Percentiles rank a stretch among this genome's conserved stretches.
phyloP scores from a whole-genome alignment of 1,140 invertebrate species.

The Oncopodura yosiiana region DNA sequence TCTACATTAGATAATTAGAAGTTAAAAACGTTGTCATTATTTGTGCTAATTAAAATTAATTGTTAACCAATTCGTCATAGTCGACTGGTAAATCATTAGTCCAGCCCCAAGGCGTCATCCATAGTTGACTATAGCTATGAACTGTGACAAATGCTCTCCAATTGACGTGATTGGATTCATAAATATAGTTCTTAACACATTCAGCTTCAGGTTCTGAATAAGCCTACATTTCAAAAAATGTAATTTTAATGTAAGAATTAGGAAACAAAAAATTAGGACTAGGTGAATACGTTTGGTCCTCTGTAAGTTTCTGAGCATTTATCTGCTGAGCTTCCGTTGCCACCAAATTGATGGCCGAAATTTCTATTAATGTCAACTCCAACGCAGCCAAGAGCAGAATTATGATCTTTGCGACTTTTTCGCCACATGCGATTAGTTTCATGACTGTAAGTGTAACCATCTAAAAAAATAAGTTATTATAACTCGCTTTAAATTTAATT shows the following conservation, averaged over 20 bases:
- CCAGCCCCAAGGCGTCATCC: slow-evolving; percentile 41
- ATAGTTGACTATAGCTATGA: slow-evolving; percentile 33
- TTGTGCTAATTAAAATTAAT: no score
- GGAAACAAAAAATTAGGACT: no score
- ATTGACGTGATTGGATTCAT: background rate
- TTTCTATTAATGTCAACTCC: slow-evolving; percentile 37
- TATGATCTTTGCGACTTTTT: slow-evolving; percentile 20
- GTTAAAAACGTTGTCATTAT: background rate
- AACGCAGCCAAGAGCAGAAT: slow-evolving; percentile 3
- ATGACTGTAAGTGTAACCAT: slow-evolving; percentile 43
- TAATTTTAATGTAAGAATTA: no score
- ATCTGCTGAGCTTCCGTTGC: slow-evolving; percentile 57
- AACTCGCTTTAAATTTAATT: no score
- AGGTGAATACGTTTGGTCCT: slow-evolving; percentile 16
- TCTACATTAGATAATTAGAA: slow-evolving; percentile 15
- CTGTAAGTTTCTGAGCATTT: slow-evolving; percentile 46
- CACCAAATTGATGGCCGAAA: slow-evolving; percentile 47
- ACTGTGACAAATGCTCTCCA: slow-evolving; percentile 27
- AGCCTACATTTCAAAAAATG: no score
- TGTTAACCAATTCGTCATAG: slow-evolving; percentile 38
- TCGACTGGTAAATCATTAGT: slow-evolving; percentile 37
- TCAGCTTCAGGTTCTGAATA: slow-evolving; percentile 32
- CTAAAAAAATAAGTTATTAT: no score
- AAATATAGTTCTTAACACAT: slow-evolving; percentile 23
- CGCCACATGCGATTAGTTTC: slow-evolving; percentile 28